Percentiles rank a stretch among this genome's conserved stretches.
Evolutionary conservation across 2,797 vertebrate species (phyloP).

Genomic region (Australoheros facetus): DNA sequence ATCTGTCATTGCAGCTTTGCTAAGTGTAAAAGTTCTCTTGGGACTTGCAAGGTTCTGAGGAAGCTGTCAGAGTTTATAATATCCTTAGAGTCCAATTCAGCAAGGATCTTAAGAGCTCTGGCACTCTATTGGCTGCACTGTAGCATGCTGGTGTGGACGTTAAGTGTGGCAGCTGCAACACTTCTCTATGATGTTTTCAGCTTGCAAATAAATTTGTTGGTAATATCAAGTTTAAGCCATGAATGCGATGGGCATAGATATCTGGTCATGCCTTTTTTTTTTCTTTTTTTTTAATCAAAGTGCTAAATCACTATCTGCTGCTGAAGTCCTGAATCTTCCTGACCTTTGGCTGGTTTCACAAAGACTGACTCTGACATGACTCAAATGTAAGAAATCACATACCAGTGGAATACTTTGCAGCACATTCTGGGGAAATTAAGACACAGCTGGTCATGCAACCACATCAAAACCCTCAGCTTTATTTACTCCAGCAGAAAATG

Average conservation of each 20-base stretch:
- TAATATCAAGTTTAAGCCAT: background rate
- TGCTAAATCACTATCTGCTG: background rate
- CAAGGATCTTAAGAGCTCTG: conserved; percentile 22
- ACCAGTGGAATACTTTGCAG: background rate
- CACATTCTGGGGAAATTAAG: background rate
- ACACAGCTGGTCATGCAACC: background rate
- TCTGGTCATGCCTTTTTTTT: background rate
- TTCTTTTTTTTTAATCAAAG: background rate
- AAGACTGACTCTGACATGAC: background rate
- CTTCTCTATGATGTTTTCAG: conserved; percentile 30
- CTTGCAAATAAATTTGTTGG: conserved; percentile 6
- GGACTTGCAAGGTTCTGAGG: conserved; percentile 44
- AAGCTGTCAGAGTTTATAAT: conserved; percentile 57
- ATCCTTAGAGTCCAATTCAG: conserved; percentile 48
- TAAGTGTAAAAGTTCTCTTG: conserved; percentile 46
- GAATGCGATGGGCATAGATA: background rate
- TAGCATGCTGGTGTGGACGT: conserved; percentile 24
- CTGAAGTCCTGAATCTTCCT: background rate
- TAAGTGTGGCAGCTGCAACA: conserved; percentile 42
- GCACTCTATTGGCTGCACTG: conserved; percentile 51
- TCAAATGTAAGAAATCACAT: background rate
- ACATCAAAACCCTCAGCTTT: conserved; percentile 2
- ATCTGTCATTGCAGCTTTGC: conserved; percentile 41
- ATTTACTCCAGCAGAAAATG: background rate
- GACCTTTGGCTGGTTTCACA: background rate